Percentiles rank a stretch among this genome's conserved stretches.
phyloP scores from a whole-genome alignment of 2,888 invertebrate species.

The Pteria penguin region DNA sequence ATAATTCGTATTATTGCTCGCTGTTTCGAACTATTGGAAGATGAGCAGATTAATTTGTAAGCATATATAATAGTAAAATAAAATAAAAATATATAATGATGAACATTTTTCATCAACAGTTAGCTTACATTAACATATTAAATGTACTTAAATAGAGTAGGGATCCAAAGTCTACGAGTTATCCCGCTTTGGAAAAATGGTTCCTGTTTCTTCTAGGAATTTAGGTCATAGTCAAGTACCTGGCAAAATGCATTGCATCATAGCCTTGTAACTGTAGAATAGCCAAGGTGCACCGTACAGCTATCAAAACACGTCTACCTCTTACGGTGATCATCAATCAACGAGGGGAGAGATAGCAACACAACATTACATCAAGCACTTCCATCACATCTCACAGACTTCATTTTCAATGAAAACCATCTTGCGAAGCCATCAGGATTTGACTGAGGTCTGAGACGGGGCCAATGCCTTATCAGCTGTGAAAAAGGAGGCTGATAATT shows the following conservation, averaged over 20 bases:
- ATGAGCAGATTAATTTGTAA: too few species aligned
- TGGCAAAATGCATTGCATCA: conserved; percentile 8
- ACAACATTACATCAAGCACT: conserved; percentile 22
- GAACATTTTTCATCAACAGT: too few species aligned
- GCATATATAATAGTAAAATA: too few species aligned
- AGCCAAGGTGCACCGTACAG: not conserved
- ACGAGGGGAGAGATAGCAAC: conserved; percentile 18
- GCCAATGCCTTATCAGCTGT: conserved; percentile 32
- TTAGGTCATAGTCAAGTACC: not conserved
- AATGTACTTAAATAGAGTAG: too few species aligned
- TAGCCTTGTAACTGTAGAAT: not conserved
- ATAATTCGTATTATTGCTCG: too few species aligned
- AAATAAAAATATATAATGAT: too few species aligned
- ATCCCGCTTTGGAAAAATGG: too few species aligned
- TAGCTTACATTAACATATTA: too few species aligned
- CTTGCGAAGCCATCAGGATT: conserved; percentile 27
- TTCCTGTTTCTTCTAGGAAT: too few species aligned
- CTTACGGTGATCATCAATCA: conserved; percentile 31
- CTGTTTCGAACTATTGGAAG: too few species aligned
- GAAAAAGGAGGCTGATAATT: conserved; percentile 9
- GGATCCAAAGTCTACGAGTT: too few species aligned
- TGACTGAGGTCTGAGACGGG: conserved; percentile 25
- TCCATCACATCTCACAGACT: conserved; percentile 11
- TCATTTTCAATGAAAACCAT: conserved; percentile 12
- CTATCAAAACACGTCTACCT: conserved; percentile 23